Evolutionary conservation across 2,113 vertebrate genomes (phyloP), one percentile per base, ranked within the genome.

Genomic region (Malaclemys terrapin): DNA sequence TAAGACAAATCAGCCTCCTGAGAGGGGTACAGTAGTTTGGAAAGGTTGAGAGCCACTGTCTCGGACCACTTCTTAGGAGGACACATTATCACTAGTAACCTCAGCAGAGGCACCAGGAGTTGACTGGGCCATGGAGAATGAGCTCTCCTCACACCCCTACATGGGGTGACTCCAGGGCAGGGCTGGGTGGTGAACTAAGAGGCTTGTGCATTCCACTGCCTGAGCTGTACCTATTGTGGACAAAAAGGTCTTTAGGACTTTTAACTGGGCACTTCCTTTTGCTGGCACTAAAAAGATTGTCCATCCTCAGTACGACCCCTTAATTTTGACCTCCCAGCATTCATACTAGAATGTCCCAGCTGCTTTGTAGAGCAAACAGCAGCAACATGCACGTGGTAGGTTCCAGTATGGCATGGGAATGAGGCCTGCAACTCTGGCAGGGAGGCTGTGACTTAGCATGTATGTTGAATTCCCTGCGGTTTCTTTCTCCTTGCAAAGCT

Each of bases 291-390:
- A 87, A n/a, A 8, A 53, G 31, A 69, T 25, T 49, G 16, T 22
- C 56, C 50, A 27, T 12, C 5, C 9, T 0, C n/a, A 25, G 9
- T 82, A 75, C 20, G 45, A 42, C n/a, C 54, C 17, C 11, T 65
- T 86, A 50, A 75, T 87, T 96, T 93, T 96, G 27, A 89, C 59
- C 9, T 93, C 78, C 91, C 11, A 38, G 8, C 88, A 72, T 85
- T 95, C 83, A 83, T 59, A 6, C 82, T 42, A 62, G 42, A 78
- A 17, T 54, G 7, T 38, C 13, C 57, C 45, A 45, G 56, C 50
- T 92, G 72, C 31, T 38, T 35, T 87, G 69, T 57, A 47, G 82
- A 87, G 56, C 45, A 93, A 93, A 88, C 17, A 92, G 38, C 80
- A 80, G 31, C 82, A 91, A 91, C 50, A 86, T 93, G 72, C 45